phyloP scores from a whole-genome alignment of 1,140 invertebrate species.

The Xylocopa sonorina region DNA sequence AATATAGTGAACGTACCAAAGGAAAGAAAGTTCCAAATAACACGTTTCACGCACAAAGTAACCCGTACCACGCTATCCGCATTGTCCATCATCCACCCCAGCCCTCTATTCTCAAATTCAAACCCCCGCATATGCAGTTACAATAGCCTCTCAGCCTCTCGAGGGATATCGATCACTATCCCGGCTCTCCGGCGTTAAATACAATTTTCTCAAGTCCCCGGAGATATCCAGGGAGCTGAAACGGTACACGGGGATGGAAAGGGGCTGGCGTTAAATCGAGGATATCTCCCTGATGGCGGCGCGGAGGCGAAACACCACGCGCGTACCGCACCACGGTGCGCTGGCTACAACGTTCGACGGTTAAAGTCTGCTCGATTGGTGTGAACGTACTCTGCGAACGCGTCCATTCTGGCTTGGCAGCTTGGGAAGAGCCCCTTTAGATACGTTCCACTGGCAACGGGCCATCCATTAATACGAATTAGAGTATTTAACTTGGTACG shows the following conservation, averaged over 20 bases:
- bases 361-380: conserved; percentile 43
- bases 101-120: not conserved
- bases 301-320: too few species aligned
- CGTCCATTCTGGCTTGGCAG: conserved; percentile 37
- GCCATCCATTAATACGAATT: conserved; percentile 79
- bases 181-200: conserved; percentile 7
- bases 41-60: too few species aligned
- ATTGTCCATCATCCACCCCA: not conserved
- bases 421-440: conserved; percentile 62
- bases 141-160: not conserved
- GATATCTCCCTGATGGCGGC: not conserved
- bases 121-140: not conserved
- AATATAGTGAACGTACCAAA: too few species aligned
- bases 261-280: conserved; percentile 34
- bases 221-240: not conserved
- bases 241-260: not conserved
- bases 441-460: conserved; percentile 69
- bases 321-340: too few species aligned
- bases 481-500: conserved; percentile 74
- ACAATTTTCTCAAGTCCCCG: conserved; percentile 29
- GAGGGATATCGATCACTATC: conserved; percentile 14
- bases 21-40: too few species aligned
- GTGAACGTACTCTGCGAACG: conserved; percentile 44
- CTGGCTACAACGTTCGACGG: conserved; percentile 16
- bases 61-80: too few species aligned